phyloP scores from a whole-genome alignment of 2,888 invertebrate genomes.

The Platerodrilus igneus region DNA sequence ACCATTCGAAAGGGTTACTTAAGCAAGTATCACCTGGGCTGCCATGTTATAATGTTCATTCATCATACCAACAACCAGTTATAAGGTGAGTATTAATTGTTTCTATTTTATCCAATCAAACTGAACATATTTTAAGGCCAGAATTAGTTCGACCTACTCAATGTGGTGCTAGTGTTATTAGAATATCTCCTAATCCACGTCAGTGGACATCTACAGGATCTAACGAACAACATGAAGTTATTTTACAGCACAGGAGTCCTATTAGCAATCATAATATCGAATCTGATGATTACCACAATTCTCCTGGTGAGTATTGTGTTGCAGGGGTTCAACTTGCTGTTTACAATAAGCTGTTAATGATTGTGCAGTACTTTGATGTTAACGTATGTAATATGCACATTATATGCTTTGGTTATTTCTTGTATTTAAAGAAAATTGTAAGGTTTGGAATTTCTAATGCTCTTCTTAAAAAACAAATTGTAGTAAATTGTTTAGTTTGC shows the following conservation, averaged over 20 bases:
- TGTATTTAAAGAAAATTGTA: too few species aligned
- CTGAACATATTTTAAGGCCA: conserved; percentile 53
- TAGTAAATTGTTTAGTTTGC: too few species aligned
- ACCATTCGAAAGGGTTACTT: conserved; percentile 50
- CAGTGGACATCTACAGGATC: conserved; percentile 37
- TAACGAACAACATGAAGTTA: conserved; percentile 47
- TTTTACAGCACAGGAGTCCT: conserved; percentile 42
- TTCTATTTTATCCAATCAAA: neutral
- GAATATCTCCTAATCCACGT: conserved; percentile 72
- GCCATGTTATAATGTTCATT: conserved; percentile 39
- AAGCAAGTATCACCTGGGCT: conserved; percentile 49
- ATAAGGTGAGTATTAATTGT: conserved; percentile 45
- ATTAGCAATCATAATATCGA: conserved; percentile 31
- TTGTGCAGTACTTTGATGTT: conserved; percentile 24
- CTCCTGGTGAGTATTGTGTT: too few species aligned
- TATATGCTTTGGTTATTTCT: too few species aligned
- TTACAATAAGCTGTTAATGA: conserved; percentile 12
- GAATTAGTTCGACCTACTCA: conserved; percentile 64
- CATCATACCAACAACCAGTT: conserved; percentile 43
- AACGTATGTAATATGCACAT: too few species aligned
- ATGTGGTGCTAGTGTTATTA: conserved; percentile 73
- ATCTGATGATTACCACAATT: conserved; percentile 31
- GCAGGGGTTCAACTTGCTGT: too few species aligned
- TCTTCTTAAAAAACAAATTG: too few species aligned
- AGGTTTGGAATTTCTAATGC: too few species aligned